Evolutionary conservation across 2,113 vertebrate species (phyloP).

Genomic region (Galeopterus variegatus): DNA sequence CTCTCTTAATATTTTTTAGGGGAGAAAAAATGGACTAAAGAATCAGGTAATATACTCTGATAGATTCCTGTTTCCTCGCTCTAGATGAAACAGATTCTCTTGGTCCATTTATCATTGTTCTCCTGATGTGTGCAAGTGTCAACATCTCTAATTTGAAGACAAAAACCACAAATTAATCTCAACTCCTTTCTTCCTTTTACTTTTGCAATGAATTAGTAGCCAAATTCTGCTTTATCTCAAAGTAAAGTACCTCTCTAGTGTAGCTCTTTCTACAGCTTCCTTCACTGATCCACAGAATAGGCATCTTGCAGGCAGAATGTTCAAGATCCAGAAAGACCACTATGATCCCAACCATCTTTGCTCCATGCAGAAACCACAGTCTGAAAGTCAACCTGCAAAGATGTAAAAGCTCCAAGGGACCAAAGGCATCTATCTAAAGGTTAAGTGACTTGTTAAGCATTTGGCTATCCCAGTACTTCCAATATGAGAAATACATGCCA

Average conservation of each 20-base stretch:
- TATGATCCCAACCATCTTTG: not conserved
- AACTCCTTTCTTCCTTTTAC: not conserved
- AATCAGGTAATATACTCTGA: not conserved
- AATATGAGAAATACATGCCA: not conserved
- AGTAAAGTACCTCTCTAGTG: not conserved
- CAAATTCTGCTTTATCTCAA: not conserved
- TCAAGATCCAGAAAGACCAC: not conserved
- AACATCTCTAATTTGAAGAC: slow-evolving; percentile 46
- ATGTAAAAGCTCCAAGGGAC: not conserved
- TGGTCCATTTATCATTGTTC: not conserved
- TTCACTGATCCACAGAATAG: not conserved
- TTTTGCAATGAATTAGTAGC: not conserved
- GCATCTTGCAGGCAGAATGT: not conserved
- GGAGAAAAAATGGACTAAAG: not conserved
- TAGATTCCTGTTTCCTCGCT: not conserved
- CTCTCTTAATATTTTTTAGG: not conserved
- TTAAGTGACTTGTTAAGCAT: not conserved
- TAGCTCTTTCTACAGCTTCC: not conserved
- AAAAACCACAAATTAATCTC: slow-evolving; percentile 47
- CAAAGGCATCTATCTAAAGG: not conserved
- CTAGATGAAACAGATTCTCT: slow-evolving; percentile 20
- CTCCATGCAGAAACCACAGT: not conserved
- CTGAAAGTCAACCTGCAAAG: not conserved
- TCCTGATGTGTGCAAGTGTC: not conserved
- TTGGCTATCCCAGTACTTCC: not conserved